These are phyloP conservation scores for Elanoides forficatus DNA, from an alignment of 2,113 vertebrate genomes.

Conservation along the genomic window DNA sequence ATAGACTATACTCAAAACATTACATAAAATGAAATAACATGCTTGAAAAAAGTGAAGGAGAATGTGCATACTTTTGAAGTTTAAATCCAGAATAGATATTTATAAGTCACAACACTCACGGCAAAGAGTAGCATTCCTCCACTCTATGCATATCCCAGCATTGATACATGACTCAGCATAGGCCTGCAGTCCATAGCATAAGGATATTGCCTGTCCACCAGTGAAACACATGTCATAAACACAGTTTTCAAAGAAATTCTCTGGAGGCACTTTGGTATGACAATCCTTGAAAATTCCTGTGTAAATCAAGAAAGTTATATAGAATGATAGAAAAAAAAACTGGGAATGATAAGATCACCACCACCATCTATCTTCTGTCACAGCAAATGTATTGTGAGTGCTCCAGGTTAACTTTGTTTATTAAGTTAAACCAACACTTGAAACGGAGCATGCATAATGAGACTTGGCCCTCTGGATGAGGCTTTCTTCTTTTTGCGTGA, in stretches of 20 bases:
- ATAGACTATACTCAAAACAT: neutral
- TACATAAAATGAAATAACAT: neutral
- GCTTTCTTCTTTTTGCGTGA: neutral
- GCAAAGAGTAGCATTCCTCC: constrained; percentile 85
- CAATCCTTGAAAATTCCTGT: constrained; percentile 84
- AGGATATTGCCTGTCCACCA: constrained; percentile 71
- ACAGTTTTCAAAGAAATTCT: constrained; percentile 81
- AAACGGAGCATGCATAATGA: neutral
- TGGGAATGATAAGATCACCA: neutral
- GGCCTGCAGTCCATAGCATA: constrained; percentile 85
- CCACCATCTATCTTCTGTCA: neutral
- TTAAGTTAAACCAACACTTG: neutral
- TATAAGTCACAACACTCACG: constrained; percentile 73
- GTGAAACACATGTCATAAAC: constrained; percentile 84
- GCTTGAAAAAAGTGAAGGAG: neutral
- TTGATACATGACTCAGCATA: constrained; percentile 81
- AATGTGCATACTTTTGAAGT: neutral
- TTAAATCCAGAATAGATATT: neutral
- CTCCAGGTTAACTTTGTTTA: neutral
- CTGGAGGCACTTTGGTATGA: constrained; percentile 72
- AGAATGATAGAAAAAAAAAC: neutral
- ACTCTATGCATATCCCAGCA: constrained; percentile 76
- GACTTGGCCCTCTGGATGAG: neutral
- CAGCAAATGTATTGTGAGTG: neutral
- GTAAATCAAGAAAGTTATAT: neutral